phyloP scores from a whole-genome alignment of 2,888 invertebrate genomes.

The Tipula vernalis region DNA sequence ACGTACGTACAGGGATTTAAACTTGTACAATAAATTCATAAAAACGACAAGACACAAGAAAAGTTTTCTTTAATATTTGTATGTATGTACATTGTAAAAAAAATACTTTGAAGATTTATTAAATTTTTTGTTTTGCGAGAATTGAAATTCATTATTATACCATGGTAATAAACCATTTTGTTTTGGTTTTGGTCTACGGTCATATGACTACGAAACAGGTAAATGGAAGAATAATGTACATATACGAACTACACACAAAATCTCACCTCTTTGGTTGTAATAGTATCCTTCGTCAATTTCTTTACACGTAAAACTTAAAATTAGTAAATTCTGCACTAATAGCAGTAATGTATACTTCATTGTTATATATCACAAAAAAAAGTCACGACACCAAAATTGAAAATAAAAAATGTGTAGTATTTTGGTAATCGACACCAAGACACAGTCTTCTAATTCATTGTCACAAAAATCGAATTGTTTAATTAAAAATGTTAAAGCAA shows the following conservation, averaged over 20 bases:
- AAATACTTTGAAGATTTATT: neutral
- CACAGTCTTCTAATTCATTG: neutral
- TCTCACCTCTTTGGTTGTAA: neutral
- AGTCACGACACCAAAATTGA: neutral
- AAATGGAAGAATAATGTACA: neutral
- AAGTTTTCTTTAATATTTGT: neutral
- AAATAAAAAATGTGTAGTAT: neutral
- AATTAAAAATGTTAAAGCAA: neutral
- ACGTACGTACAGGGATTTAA: neutral
- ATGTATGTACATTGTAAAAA: neutral
- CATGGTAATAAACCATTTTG: neutral
- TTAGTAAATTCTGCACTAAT: neutral
- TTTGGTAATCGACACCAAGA: neutral
- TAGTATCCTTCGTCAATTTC: neutral
- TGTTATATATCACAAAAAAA: neutral
- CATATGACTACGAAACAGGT: neutral
- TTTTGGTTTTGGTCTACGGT: neutral
- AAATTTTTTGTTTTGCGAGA: neutral
- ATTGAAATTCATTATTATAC: neutral
- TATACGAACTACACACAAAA: neutral
- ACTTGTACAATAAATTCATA: slow-evolving; percentile 4
- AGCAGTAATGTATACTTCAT: neutral
- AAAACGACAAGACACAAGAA: neutral
- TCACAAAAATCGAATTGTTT: neutral
- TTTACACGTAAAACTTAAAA: neutral